Evolutionary conservation across 2,113 vertebrate genomes (phyloP), one percentile per base, ranked within the genome.

Genomic region (Ceratotherium simum): DNA sequence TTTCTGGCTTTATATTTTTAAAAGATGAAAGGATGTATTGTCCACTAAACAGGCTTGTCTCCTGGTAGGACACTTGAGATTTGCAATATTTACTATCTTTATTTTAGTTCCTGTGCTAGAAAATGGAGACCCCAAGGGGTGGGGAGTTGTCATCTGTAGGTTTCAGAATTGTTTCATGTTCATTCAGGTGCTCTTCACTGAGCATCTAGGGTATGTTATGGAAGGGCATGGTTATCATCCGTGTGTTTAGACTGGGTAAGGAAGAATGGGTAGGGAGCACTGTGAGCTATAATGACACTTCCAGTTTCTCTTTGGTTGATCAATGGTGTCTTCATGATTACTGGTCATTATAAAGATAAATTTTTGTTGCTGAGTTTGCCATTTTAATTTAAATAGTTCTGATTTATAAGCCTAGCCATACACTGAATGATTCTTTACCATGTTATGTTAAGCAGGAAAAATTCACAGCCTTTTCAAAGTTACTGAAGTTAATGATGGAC

Each of bases 1-100:
- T 91, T 92, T 93, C 11, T 21, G 82, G 75, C 48, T 89, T 80
- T 33, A 21, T 76, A 62, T 82, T 96, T 96, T 89, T 72, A 33
- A 70, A 83, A 29, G 33, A 75, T 72, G 25, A 51, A 21, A 91
- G 56, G 16, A 51, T 56, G 56, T 69, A 4, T 42, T 95, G 16
- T 80, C 27, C 33, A 56, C 46, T 72, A 64, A 85, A 75, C 1
- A 56, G 46, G 48, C 29, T 48, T 82, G 4, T 92, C 18, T 78
- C 54, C 8, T 70, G 29, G 14, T 64, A 36, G 39, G 11, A 70
- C 60, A 81, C 27, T n/a, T 64, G 39, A 90, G 48, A 33, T 80
- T 87, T 76, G 62, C 92, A 76, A 56, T 60, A 85, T 2, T 9
- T 64, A 48, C 12, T 70, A 0, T 70, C 85, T 92, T 95, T 27